A percentile compares a stretch with the other conserved stretches of the same genome.
phyloP scores from a whole-genome alignment of 2,888 invertebrate species.

The Oxycera nigricornis region DNA sequence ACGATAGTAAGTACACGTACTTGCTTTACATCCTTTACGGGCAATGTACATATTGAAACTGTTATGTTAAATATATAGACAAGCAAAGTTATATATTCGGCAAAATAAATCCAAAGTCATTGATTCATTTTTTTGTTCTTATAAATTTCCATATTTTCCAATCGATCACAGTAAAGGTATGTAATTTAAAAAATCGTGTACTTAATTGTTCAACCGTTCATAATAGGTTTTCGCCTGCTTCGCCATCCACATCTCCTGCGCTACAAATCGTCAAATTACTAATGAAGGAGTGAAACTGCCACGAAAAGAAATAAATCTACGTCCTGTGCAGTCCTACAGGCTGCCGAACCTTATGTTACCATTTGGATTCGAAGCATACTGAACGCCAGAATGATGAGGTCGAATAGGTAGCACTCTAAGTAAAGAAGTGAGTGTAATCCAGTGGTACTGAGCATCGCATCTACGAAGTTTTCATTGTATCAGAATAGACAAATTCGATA shows the following conservation, averaged over 20 bases:
- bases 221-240: conserved; percentile 5
- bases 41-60: too few species aligned
- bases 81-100: too few species aligned
- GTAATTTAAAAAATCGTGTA: too few species aligned
- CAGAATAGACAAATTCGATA: too few species aligned
- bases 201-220: conserved; percentile 24
- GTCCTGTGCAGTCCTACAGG: conserved; percentile 29
- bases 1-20: too few species aligned
- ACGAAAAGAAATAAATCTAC: conserved; percentile 10
- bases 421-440: too few species aligned
- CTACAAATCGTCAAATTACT: conserved; percentile 21
- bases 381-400: background rate
- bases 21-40: too few species aligned
- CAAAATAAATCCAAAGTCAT: too few species aligned
- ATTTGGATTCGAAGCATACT: background rate
- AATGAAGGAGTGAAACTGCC: conserved; percentile 15
- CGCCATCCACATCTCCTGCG: background rate
- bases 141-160: too few species aligned
- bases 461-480: background rate
- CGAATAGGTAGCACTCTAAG: background rate
- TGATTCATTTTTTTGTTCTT: too few species aligned
- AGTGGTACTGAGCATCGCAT: background rate
- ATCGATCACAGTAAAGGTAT: too few species aligned
- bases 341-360: conserved; percentile 1
- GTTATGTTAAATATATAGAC: too few species aligned